Evolutionary conservation across 2,888 invertebrate species (phyloP), one percentile per base, ranked within the genome.

Genomic region (Drosophila leonis): DNA sequence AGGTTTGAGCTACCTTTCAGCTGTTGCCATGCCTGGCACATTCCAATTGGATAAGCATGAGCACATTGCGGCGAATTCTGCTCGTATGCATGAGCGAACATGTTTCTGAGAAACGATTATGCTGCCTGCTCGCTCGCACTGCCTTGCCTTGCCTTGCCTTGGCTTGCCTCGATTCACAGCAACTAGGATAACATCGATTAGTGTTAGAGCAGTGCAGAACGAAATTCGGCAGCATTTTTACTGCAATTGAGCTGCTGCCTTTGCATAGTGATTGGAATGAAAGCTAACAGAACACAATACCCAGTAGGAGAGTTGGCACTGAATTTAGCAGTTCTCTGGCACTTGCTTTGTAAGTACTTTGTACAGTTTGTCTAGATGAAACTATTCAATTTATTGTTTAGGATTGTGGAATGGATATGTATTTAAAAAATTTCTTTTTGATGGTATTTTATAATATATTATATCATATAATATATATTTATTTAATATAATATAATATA

Each of bases 71-170:
- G 9, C n/a, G 10, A 39, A 33, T 8, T 18, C 6, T 18, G 18
- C 18, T 27, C 1, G 15, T 5, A 31, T 48, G 29, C 29, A 49
- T 49, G 4, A 1, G 18, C 12, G 18, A 31, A n/a, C 18, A 31
- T n/a, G n/a, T 18, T 27, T 13, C 12, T 27, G 20, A 1, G 5
- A 13, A n/a, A 5, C 18, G 12, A 18, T 18, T 12, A 27, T 59
- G 27, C 5, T 37, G 35, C 37, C 4, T 35, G n/a, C 46, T 59
- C 57, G 35, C 57, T 59, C 24, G 46, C 57, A 46, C 33, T 33
- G n/a, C n/a, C 2, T 39, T 15, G 0, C 2, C 10, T 29, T 29
- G 48, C 10, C 10, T 44, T 8, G 24, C 8, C 24, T 44, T 9
- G 18, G 1, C 12, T 27, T 9, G 18, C 10, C 4, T 41, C 9